Evolutionary conservation across 1,140 invertebrate species (phyloP).

Genomic region (Euwallacea similis): DNA sequence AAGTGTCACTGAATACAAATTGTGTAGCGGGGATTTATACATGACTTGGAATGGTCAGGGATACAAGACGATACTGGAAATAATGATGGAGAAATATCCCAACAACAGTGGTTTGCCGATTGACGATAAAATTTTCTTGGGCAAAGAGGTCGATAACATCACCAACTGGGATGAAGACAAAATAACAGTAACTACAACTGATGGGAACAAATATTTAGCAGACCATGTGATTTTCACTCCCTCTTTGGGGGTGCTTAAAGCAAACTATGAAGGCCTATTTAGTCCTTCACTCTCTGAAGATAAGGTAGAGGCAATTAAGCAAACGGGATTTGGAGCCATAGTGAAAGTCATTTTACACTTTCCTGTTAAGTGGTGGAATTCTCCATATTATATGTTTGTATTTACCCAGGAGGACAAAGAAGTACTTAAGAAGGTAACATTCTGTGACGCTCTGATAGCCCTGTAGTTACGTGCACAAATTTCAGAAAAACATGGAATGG

Average conservation of each 20-base stretch:
- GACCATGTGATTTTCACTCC: constrained; percentile 71
- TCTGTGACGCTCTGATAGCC: neutral
- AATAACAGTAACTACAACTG: constrained; percentile 48
- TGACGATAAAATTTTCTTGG: constrained; percentile 42
- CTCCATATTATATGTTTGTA: neutral
- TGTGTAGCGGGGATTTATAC: constrained; percentile 38
- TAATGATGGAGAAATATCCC: constrained; percentile 47
- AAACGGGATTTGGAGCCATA: constrained; percentile 69
- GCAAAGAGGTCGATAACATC: constrained; percentile 43
- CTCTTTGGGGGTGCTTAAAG: constrained; percentile 71
- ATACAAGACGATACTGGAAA: constrained; percentile 47
- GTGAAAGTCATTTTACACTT: constrained; percentile 79
- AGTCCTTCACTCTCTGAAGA: constrained; percentile 61
- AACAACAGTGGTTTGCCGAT: constrained; percentile 37
- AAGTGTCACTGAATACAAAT: constrained; percentile 23
- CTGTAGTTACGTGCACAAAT: neutral
- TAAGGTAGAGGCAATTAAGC: constrained; percentile 65
- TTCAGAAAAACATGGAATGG: constrained; percentile 33
- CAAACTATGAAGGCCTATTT: constrained; percentile 62
- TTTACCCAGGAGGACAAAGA: constrained; percentile 44
- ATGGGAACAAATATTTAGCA: constrained; percentile 60
- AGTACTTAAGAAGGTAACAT: constrained; percentile 62
- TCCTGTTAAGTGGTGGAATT: constrained; percentile 62
- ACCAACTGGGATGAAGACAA: constrained; percentile 48
- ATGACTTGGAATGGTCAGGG: constrained; percentile 47